Base-by-base conservation (phyloP, 1,140 invertebrate species). In the Cepaea nemoralis region DNA sequence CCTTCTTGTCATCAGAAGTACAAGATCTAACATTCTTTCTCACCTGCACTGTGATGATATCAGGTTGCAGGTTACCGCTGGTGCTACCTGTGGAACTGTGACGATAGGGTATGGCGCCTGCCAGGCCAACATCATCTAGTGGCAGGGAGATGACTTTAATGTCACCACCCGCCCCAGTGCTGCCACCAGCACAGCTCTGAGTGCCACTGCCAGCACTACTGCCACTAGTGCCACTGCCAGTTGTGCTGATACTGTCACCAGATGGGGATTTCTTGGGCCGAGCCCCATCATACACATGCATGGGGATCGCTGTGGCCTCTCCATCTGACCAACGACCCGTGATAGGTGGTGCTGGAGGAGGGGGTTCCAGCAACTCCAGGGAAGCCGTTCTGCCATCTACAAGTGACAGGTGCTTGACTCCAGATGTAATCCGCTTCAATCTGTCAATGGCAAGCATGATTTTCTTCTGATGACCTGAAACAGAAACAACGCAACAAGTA, bases 381-480 rank as follows among this genome's bases (percentile, higher is more conserved):
- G 85, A 86, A 16, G 80, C 71, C 22, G 77, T 66, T 37, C 84
- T 83, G 42, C 85, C 84, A 75, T 89, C 88, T 66, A 87, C 48
- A 40, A 85, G 83, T 0, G 88, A 89, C 45, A 88, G 79, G 22
- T 89, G 84, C 75, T 89, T 91, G 31, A 80, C 77, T 75, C 86
- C 86, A 48, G 85, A 85, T 73, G 88, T 84, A 80, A 98, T 96
- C 90, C 98, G 96, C 92, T 99, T 99, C 24, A 99, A 94, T 91
- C 97, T 94, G 91, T 99, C 99, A 85, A 99, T 98, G 77, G 98
- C 98, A 85, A 99, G 92, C 86, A 98, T 94, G 84, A 99, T 95
- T 92, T 99, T 98, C 93, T 99, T 99, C 92, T 99, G 98, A 91
- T 99, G 98, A 37, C 98, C 98, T 88, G 97, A 16, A 40, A 39